Percentiles rank a stretch among this genome's conserved stretches.
Conservation (phyloP, 2,797 vertebrate species). For the Hapalemur alaotrensis region DNA sequence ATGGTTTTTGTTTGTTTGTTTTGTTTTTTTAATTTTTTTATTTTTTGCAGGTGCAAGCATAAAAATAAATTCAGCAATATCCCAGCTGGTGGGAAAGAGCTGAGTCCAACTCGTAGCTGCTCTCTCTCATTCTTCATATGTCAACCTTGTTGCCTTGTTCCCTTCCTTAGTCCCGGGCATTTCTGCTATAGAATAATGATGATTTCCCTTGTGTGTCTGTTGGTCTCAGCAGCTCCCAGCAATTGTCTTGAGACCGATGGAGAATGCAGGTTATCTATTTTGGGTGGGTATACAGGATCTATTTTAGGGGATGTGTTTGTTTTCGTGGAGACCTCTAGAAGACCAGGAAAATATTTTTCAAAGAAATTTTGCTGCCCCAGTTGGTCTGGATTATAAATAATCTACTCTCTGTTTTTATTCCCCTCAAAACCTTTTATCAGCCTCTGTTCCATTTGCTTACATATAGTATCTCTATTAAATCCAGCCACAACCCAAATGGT, state of each 20-base stretch:
- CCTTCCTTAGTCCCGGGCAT: background rate
- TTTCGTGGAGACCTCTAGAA: conserved; percentile 40
- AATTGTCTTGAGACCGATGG: background rate
- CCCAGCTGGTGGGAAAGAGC: background rate
- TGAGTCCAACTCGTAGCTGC: background rate
- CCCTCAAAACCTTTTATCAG: background rate
- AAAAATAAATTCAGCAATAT: conserved; percentile 37
- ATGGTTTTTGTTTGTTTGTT: background rate
- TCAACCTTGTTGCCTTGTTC: background rate
- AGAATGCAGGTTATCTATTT: background rate
- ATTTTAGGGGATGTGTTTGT: background rate
- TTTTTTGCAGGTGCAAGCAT: background rate
- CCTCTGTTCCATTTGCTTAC: background rate
- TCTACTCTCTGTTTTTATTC: background rate
- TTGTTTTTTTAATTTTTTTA: background rate
- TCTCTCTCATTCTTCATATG: background rate
- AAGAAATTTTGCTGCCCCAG: background rate
- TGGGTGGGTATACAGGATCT: background rate
- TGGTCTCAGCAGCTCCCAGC: background rate
- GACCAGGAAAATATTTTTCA: conserved; percentile 37
- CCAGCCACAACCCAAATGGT: background rate
- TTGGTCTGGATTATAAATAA: background rate
- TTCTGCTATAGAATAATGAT: background rate
- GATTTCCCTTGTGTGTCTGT: background rate
- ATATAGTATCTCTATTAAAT: background rate